Evolutionary conservation across 2,797 vertebrate species (phyloP).

Genomic region (Chrosomus eos): DNA sequence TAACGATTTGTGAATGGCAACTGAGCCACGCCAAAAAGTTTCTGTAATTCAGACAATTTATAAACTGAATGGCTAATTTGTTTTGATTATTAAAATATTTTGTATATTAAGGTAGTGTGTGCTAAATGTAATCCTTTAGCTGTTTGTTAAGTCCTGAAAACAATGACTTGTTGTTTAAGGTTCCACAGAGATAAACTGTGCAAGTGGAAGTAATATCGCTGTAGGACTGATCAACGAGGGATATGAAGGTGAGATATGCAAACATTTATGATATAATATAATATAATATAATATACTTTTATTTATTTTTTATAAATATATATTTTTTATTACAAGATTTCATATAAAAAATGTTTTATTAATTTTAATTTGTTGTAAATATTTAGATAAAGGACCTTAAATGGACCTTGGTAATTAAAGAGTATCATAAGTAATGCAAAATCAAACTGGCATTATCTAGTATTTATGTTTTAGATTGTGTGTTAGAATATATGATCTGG

Average conservation of each 20-base stretch:
- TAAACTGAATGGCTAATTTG: neutral
- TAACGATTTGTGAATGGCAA: too few species aligned
- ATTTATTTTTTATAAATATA: too few species aligned
- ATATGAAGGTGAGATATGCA: conserved; percentile 60
- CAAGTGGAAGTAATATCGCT: fast-evolving
- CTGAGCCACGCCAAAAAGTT: too few species aligned
- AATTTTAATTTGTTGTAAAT: too few species aligned
- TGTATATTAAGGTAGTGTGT: too few species aligned
- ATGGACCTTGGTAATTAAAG: too few species aligned
- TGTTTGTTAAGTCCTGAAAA: neutral
- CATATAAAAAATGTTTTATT: too few species aligned
- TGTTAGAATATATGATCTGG: neutral
- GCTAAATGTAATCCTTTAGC: neutral
- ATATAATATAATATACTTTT: too few species aligned
- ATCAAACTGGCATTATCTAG: neutral
- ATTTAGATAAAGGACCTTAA: too few species aligned
- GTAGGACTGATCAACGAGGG: conserved; percentile 59
- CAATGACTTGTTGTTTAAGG: neutral
- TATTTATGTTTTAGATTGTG: neutral
- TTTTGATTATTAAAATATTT: neutral
- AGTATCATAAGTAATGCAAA: neutral
- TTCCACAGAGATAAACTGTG: conserved; percentile 56
- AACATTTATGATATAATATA: neutral
- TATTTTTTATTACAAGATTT: too few species aligned
- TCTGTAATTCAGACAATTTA: too few species aligned